phyloP scores from a whole-genome alignment of 2,888 invertebrate species.

The Coelinius sp. region DNA sequence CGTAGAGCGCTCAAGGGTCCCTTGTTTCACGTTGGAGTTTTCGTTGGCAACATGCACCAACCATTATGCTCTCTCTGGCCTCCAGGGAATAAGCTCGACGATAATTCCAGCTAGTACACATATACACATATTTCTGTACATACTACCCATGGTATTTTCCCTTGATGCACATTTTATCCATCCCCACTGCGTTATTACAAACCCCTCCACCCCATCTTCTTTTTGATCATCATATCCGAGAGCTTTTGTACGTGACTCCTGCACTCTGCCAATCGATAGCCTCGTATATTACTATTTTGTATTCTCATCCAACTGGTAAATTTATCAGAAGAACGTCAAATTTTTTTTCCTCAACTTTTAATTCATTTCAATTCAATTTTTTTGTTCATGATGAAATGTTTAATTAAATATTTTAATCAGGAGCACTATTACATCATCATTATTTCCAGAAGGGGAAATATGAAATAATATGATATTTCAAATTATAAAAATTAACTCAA shows the following conservation, averaged over 20 bases:
- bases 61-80: conserved; percentile 33
- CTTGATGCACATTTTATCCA: conserved; percentile 21
- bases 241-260: conserved; percentile 5
- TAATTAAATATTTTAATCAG: neutral
- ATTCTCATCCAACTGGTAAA: neutral
- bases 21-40: conserved; percentile 32
- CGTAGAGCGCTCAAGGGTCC: conserved; percentile 30
- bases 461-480: no score
- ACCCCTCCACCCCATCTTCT: neutral
- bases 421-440: no score
- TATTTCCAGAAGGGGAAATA: no score
- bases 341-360: conserved; percentile 18
- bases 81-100: conserved; percentile 17
- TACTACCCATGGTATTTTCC: conserved; percentile 1
- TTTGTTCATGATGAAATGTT: no score
- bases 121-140: neutral
- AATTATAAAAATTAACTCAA: no score
- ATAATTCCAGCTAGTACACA: conserved; percentile 4
- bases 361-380: conserved; percentile 34
- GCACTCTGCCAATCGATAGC: neutral
- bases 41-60: conserved; percentile 37
- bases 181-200: neutral
- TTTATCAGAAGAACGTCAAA: neutral
- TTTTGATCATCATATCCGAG: conserved; percentile 15
- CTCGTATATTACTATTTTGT: neutral